Conservation (phyloP, 2,888 invertebrate genomes). For the Spodoptera littoralis region DNA sequence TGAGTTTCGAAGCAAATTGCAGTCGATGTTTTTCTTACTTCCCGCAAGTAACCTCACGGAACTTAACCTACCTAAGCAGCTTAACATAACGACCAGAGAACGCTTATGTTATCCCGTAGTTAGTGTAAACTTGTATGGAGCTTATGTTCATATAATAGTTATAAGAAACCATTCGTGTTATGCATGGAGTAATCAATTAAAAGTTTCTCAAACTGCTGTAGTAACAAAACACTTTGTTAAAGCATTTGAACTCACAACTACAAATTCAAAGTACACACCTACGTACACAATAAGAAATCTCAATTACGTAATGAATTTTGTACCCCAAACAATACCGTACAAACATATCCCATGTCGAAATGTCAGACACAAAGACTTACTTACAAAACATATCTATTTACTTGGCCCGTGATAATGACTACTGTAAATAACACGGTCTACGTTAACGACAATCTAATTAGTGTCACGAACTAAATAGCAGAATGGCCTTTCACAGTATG, state of each 20-base stretch:
- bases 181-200: too few relatives aligned
- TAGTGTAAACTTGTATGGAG: constrained; percentile 16
- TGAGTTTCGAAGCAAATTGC: constrained; percentile 6
- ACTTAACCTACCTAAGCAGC: constrained; percentile 40
- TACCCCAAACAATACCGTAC: not conserved
- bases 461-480: constrained; percentile 28
- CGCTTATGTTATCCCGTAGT: constrained; percentile 29
- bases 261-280: not conserved
- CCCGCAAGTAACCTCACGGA: constrained; percentile 13
- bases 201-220: not conserved
- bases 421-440: constrained; percentile 28
- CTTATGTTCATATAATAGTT: constrained; percentile 17
- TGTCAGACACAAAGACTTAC: constrained; percentile 2
- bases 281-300: too few relatives aligned
- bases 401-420: constrained; percentile 14
- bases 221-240: not conserved
- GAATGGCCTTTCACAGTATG: constrained; percentile 15
- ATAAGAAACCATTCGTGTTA: not conserved
- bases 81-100: constrained; percentile 31
- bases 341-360: not conserved
- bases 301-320: too few relatives aligned
- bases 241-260: not conserved
- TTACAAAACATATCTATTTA: constrained; percentile 5
- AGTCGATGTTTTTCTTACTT: constrained; percentile 22
- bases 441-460: constrained; percentile 52